Base-by-base conservation (phyloP, 2,888 invertebrate genomes). In the Bombyx huttoni region DNA sequence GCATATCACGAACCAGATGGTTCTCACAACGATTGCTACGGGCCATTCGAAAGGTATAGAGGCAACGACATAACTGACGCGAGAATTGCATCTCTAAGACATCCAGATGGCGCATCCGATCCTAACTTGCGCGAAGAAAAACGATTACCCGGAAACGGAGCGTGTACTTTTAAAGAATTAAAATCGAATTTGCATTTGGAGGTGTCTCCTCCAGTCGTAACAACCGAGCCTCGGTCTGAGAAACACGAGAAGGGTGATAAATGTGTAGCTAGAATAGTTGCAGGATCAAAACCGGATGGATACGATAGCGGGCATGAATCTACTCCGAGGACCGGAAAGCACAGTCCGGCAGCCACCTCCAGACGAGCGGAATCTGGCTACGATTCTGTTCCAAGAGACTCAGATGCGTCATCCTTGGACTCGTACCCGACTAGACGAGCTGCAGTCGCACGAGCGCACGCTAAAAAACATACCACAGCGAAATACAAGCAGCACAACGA, bases 71-170 rank as follows among this genome's bases (percentile, higher is more conserved):
- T 85, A 53, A 81, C 88, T 50, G 88, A 89, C 58, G 81, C 87
- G 12, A 89, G 91, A 60, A 91, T 92, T 69, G 94, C 95, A 45
- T 92, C 93, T 55, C 78, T 96, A 51, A 90, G 96, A 58, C 95
- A 96, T 84, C 97, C 97, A 7, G 97, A 97, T 68, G 97, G 97
- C 49, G 96, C 97, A 51, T 97, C 97, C 33, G 97, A 97, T 89
- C 97, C 97, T 13, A 96, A 96, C 85, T 89, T 97, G 65, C 90
- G 92, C 53, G 94, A 93, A 75, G 92, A 92, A 76, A 90, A 89
- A 63, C 88, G 91, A 66, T 75, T 91, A 59, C 91, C 92, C 1
- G 92, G 91, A 12, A 92, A 90, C 56, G 92, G 91, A 7, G 91
- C 91, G 9, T 90, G 76, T 55, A 89, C 89, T n/a, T 91, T 91